These are phyloP conservation scores for Hypselothyrea guttata DNA, from an alignment of 2,888 invertebrate species.

Conservation along the genomic window DNA sequence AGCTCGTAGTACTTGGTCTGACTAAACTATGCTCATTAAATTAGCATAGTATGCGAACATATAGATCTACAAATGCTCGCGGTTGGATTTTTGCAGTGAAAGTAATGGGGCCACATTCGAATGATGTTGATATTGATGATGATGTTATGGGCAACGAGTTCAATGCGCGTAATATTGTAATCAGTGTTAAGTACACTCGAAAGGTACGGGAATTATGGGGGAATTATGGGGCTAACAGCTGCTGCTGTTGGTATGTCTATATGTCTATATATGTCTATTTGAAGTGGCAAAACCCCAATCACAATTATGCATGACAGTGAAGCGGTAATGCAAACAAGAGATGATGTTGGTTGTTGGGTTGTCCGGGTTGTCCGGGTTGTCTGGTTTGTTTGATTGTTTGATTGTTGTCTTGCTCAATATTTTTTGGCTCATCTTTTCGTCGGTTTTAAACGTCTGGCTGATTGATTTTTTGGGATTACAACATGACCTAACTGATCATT, in stretches of 20 bases:
- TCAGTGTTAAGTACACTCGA: conserved; percentile 10
- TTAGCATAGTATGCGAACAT: not conserved
- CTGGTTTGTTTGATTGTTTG: conserved; percentile 7
- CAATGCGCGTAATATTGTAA: too few relatives aligned
- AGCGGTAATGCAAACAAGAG: conserved; percentile 44
- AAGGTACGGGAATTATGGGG: conserved; percentile 7
- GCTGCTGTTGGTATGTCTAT: conserved; percentile 6
- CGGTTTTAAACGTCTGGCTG: conserved; percentile 35
- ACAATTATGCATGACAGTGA: conserved; percentile 37
- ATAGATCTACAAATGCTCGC: not conserved
- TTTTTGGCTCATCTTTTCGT: conserved; percentile 45
- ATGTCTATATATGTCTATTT: conserved; percentile 3
- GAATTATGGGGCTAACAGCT: not conserved
- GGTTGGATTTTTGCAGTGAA: too few relatives aligned
- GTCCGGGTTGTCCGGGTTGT: conserved; percentile 4
- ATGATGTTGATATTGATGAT: too few relatives aligned
- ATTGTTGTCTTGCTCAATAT: conserved; percentile 36
- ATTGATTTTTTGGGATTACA: conserved; percentile 58
- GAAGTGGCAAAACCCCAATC: conserved; percentile 52
- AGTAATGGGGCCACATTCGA: too few relatives aligned
- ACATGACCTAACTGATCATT: conserved; percentile 68
- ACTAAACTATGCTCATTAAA: too few relatives aligned
- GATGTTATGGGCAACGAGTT: too few relatives aligned
- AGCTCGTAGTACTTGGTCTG: too few relatives aligned
- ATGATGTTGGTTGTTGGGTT: not conserved